Percentiles rank a stretch among this genome's conserved stretches.
phyloP scores from a whole-genome alignment of 2,113 vertebrate genomes.

The Copsychus sechellarum region DNA sequence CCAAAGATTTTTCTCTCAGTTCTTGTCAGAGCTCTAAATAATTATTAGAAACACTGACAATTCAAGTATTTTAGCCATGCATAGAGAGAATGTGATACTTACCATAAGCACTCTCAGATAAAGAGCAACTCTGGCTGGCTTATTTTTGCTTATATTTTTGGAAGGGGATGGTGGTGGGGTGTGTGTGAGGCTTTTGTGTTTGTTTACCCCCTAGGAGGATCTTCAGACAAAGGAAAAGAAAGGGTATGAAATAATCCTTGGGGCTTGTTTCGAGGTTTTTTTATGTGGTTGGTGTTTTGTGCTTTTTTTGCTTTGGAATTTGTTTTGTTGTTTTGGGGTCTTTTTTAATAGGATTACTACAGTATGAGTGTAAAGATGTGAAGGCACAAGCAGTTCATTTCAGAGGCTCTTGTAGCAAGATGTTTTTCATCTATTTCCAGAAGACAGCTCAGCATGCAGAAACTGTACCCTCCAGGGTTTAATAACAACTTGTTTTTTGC shows the following conservation, averaged over 20 bases:
- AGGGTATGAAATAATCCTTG: not conserved
- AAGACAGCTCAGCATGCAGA: not conserved
- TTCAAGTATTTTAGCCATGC: not conserved
- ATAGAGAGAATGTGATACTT: not conserved
- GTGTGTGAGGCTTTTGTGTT: not conserved
- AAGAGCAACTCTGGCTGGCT: not conserved
- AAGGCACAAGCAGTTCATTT: not conserved
- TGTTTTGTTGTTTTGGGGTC: not conserved
- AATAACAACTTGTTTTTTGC: not conserved
- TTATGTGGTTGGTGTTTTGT: not conserved
- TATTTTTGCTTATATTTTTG: not conserved
- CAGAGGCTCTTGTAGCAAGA: not conserved
- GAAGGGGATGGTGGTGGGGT: not conserved
- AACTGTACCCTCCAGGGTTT: not conserved
- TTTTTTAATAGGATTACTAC: not conserved
- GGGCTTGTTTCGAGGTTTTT: not conserved
- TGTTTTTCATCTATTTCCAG: not conserved
- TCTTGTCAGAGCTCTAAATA: not conserved
- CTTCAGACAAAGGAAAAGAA: not conserved
- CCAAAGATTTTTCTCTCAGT: not conserved
- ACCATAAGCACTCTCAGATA: not conserved
- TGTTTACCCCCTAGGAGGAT: not conserved
- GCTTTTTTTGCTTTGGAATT: not conserved
- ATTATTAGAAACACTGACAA: not conserved
- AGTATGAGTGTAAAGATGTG: not conserved